Evolutionary conservation across 23 tunicate species (phyloP).

Genomic region (Trididemnum miniatum): DNA sequence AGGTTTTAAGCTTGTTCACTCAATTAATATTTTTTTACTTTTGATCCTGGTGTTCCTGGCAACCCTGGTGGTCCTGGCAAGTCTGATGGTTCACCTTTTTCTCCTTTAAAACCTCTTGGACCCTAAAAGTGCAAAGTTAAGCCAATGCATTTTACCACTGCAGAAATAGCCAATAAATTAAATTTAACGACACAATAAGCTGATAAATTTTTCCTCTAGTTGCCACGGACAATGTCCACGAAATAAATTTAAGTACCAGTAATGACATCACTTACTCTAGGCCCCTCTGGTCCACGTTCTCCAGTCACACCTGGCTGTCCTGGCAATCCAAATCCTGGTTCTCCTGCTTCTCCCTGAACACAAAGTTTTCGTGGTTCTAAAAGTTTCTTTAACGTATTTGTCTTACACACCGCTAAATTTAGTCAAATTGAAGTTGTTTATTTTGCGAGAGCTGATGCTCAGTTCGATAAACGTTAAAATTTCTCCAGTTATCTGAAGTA

Average conservation of each 20-base stretch:
- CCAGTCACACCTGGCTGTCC: conserved; percentile 61
- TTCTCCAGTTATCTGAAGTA: no score
- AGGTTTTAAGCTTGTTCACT: no score
- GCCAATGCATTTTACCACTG: no score
- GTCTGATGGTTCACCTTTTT: conserved; percentile 78
- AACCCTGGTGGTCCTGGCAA: conserved; percentile 71
- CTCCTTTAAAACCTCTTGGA: conserved; percentile 44
- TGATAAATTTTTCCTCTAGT: no score
- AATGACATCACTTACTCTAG: conserved; percentile 36
- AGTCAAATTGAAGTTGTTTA: not conserved
- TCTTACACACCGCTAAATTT: not conserved
- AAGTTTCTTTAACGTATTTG: not conserved
- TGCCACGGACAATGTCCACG: no score
- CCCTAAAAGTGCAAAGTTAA: conserved; percentile 38
- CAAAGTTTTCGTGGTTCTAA: not conserved
- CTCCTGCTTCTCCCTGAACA: conserved; percentile 64
- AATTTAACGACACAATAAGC: no score
- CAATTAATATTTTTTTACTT: conserved; percentile 37
- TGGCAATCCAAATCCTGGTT: conserved; percentile 40
- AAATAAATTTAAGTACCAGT: not conserved
- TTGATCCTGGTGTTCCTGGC: conserved; percentile 53
- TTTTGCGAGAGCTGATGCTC: no score
- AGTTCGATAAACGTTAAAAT: no score
- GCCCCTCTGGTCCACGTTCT: conserved; percentile 70
- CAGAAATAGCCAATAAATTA: no score